Evolutionary conservation across 2,113 vertebrate species (phyloP).

Genomic region (Tragulus kanchil): DNA sequence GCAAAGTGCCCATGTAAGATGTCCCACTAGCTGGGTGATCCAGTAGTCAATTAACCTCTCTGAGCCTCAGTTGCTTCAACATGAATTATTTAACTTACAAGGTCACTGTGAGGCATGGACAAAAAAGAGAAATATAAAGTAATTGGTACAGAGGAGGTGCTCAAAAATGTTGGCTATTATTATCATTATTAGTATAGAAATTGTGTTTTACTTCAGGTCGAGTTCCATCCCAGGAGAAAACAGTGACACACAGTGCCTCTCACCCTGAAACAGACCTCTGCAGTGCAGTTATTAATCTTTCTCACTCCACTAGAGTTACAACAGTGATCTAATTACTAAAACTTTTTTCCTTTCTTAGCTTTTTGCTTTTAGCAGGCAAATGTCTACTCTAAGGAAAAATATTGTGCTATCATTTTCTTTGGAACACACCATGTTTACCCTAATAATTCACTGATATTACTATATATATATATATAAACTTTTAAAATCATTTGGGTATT

Average conservation of each 20-base stretch:
- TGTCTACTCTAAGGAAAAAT: slow-evolving; percentile 16
- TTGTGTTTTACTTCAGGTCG: slow-evolving; percentile 48
- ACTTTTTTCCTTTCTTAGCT: slow-evolving; percentile 25
- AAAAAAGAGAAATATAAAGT: slow-evolving; percentile 53
- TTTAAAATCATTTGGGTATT: neutral
- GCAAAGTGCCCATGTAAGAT: slow-evolving; percentile 47
- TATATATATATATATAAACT: neutral
- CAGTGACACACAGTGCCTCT: neutral
- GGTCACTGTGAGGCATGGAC: slow-evolving; percentile 15
- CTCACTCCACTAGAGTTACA: slow-evolving; percentile 23
- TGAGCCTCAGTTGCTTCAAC: slow-evolving; percentile 60
- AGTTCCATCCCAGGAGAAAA: slow-evolving; percentile 56
- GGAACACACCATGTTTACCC: slow-evolving; percentile 25
- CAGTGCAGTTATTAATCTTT: slow-evolving; percentile 42
- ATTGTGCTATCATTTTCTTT: neutral
- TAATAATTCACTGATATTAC: slow-evolving; percentile 8
- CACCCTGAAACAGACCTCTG: neutral
- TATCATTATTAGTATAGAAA: slow-evolving; percentile 53
- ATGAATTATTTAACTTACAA: slow-evolving; percentile 64
- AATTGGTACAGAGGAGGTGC: neutral
- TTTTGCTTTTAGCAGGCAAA: slow-evolving; percentile 60
- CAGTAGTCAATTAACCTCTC: slow-evolving; percentile 78
- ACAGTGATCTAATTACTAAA: slow-evolving; percentile 69
- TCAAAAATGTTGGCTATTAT: slow-evolving; percentile 48
- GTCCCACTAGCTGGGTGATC: slow-evolving; percentile 29